phyloP scores from a whole-genome alignment of 2,797 vertebrate genomes.

The Orientallactaga sibirica region DNA sequence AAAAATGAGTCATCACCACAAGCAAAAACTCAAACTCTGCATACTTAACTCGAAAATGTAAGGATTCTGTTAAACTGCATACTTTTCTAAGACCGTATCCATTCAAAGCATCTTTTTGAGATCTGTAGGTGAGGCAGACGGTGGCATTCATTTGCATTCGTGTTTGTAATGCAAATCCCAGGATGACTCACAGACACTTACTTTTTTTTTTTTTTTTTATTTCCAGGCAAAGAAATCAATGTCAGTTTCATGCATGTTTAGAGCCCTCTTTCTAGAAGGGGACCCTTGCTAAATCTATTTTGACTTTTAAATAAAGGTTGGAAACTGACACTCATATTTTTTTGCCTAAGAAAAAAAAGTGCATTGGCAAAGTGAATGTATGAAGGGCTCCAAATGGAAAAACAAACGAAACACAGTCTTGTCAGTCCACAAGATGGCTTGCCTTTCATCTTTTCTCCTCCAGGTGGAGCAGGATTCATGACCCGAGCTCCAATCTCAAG shows the following conservation, averaged over 20 bases:
- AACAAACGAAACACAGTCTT: slow-evolving; percentile 46
- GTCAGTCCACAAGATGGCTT: slow-evolving; percentile 68
- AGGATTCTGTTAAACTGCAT: slow-evolving; percentile 56
- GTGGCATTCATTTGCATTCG: slow-evolving; percentile 88
- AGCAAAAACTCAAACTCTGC: slow-evolving; percentile 87
- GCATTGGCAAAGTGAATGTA: slow-evolving; percentile 81
- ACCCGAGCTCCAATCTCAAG: not conserved
- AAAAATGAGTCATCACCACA: slow-evolving; percentile 89
- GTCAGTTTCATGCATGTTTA: slow-evolving; percentile 80
- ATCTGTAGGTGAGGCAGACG: slow-evolving; percentile 81
- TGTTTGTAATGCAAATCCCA: slow-evolving; percentile 87
- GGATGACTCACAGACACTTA: slow-evolving; percentile 85
- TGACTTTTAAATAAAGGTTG: not conserved
- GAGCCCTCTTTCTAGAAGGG: not conserved
- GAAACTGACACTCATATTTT: slow-evolving; percentile 83
- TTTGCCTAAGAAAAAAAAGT: slow-evolving; percentile 87
- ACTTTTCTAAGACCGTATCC: slow-evolving; percentile 77
- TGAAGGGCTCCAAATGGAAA: slow-evolving; percentile 68
- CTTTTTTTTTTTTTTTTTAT: slow-evolving; percentile 82
- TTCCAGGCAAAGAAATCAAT: slow-evolving; percentile 87
- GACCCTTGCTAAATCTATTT: not conserved
- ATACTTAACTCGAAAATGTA: slow-evolving; percentile 79
- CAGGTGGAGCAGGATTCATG: not conserved
- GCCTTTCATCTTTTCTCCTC: slow-evolving; percentile 79
- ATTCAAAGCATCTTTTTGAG: slow-evolving; percentile 75